A percentile compares a stretch with the other conserved stretches of the same genome.
Evolutionary conservation across 2,888 invertebrate species (phyloP).

Genomic region (Isotomurus palustris): DNA sequence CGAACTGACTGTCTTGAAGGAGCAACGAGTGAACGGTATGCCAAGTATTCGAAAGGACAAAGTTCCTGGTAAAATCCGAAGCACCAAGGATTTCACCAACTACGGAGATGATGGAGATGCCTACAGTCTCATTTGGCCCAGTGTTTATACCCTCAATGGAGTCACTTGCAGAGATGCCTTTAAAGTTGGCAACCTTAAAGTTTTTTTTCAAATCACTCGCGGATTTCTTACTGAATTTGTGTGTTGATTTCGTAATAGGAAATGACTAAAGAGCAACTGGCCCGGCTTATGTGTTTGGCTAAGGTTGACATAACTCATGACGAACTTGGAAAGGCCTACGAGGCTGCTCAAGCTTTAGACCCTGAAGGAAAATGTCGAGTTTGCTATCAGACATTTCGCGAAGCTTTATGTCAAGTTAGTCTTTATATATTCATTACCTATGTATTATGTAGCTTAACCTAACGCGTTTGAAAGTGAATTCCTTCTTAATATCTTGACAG

Average conservation of each 20-base stretch:
- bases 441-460: not conserved
- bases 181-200: too few species aligned
- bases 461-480: not conserved
- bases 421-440: not conserved
- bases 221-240: too few species aligned
- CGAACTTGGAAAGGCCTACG: constrained; percentile 47
- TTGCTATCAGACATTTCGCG: constrained; percentile 47
- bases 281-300: constrained; percentile 29
- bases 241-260: constrained; percentile 23
- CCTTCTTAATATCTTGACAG: too few species aligned
- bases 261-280: constrained; percentile 33
- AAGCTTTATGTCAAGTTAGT: constrained; percentile 36
- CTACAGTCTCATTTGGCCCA: constrained; percentile 41
- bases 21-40: constrained; percentile 32
- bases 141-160: constrained; percentile 40
- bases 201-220: too few species aligned
- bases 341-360: constrained; percentile 46
- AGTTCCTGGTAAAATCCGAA: constrained; percentile 26
- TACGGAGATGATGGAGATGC: constrained; percentile 43
- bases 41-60: constrained; percentile 32
- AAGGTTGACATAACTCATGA: constrained; percentile 46
- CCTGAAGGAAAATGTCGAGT: constrained; percentile 43
- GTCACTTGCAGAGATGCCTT: constrained; percentile 42
- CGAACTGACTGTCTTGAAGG: constrained; percentile 23
- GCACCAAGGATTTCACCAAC: constrained; percentile 35